Conservation (phyloP, 2,113 vertebrate genomes). For the Myotis yumanensis region DNA sequence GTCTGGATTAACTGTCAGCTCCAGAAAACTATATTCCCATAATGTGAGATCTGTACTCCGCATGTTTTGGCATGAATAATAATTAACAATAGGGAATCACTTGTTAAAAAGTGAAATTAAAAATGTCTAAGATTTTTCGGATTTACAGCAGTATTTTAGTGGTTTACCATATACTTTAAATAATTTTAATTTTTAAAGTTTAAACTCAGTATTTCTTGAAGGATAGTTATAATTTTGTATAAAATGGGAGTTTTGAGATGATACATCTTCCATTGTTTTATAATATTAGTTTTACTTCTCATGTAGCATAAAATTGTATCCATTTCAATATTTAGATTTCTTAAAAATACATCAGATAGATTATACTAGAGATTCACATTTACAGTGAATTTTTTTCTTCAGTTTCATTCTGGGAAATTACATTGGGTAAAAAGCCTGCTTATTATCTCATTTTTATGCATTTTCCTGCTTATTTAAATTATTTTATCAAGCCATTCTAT, state of each 20-base stretch:
- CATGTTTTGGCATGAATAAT: conserved; percentile 34
- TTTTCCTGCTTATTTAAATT: conserved; percentile 68
- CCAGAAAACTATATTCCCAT: conserved; percentile 43
- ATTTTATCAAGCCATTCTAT: conserved; percentile 77
- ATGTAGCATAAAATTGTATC: conserved; percentile 30
- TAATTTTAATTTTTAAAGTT: conserved; percentile 59
- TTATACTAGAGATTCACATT: conserved; percentile 34
- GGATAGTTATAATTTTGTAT: conserved; percentile 41
- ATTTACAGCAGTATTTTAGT: conserved; percentile 28
- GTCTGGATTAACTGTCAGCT: conserved; percentile 67
- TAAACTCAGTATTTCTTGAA: conserved; percentile 54
- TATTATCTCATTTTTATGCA: conserved; percentile 48
- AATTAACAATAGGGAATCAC: conserved; percentile 33
- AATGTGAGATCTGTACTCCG: conserved; percentile 40
- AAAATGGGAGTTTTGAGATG: background rate
- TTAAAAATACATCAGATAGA: conserved; percentile 32
- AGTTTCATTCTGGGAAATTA: conserved; percentile 41
- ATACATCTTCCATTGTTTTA: conserved; percentile 44
- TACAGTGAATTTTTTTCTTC: conserved; percentile 14
- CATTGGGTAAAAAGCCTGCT: conserved; percentile 30
- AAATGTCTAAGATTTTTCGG: background rate
- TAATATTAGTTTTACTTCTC: conserved; percentile 15
- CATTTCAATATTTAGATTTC: conserved; percentile 41
- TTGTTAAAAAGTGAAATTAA: conserved; percentile 53
- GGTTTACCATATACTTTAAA: background rate